Evolutionary conservation across 1,140 invertebrate species (phyloP), one percentile per base, ranked within the genome.

Genomic region (Batillaria attramentaria): DNA sequence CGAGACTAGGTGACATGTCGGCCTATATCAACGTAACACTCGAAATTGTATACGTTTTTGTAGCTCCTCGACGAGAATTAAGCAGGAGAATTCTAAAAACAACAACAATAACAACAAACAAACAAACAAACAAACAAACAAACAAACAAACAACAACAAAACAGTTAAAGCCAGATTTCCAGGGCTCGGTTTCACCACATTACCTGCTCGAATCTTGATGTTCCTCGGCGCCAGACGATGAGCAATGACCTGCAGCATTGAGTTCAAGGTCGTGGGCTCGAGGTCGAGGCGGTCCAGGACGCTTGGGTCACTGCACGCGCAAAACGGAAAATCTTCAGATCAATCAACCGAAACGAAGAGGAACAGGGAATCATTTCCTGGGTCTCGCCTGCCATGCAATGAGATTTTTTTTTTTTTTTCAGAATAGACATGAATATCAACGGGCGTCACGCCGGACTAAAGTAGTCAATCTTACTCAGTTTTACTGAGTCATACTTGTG

Each of bases 251-350:
- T 69, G 35, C 18, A 41, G 13, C 66, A 69, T 35, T 35, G n/a
- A 39, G 37, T 13, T 37, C 33, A 69, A 37, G 37, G 66, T 69
- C 37, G 39, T 35, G 1, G 66, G 35, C 20, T 69, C 66, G 0
- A 69, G 66, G 66, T 69, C 66, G 28, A 69, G 66, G 66, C 42
- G 18, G 28, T 69, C 42, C 35, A 69, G 35, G 28, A 69, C 66
- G 28, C 42, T 41, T 16, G 66, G 66, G 13, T 69, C 42, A n/a
- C 66, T 69, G 66, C n/a, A 66, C n/a, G n/a, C n/a, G n/a, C n/a
- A n/a, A n/a, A n/a, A n/a, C n/a, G 0, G 18, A 33, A 16, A 2
- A 28, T 1, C 24, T 54, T 54, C n/a, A 18, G 16, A 18, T 54
- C 46, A 54, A 18, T 16, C 16, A 54, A n/a, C 46, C n/a, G 16